A percentile compares a stretch with the other conserved stretches of the same genome.
phyloP scores from a whole-genome alignment of 2,888 invertebrate species.

The Archaeoteleia sp. region DNA sequence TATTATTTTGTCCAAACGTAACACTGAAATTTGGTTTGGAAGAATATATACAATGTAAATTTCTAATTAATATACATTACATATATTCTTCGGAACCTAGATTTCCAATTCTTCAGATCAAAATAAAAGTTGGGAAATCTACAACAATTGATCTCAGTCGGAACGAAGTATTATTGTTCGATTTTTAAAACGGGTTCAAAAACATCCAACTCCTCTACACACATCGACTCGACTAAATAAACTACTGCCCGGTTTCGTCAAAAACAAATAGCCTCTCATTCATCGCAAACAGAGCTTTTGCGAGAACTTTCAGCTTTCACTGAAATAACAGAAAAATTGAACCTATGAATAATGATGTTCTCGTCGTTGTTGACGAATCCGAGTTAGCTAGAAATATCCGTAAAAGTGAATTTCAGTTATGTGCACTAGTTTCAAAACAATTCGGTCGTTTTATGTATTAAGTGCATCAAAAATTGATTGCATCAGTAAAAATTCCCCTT shows the following conservation, averaged over 20 bases:
- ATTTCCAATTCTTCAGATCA: too few species aligned
- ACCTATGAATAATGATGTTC: neutral
- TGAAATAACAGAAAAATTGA: neutral
- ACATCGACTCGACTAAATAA: conserved; percentile 40
- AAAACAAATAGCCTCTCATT: conserved; percentile 19
- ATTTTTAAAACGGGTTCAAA: conserved; percentile 17
- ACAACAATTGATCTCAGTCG: conserved; percentile 17
- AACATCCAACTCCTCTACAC: conserved; percentile 36
- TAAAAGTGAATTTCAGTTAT: conserved; percentile 22
- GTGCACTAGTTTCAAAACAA: conserved; percentile 31
- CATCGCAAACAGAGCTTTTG: conserved; percentile 1
- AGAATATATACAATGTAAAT: too few species aligned
- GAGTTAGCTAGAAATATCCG: conserved; percentile 18
- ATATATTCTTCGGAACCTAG: too few species aligned
- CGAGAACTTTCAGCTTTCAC: conserved; percentile 4
- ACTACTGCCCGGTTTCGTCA: conserved; percentile 41
- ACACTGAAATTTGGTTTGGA: too few species aligned
- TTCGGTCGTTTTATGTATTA: conserved; percentile 13
- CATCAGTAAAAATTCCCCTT: conserved; percentile 42
- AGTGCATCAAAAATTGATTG: conserved; percentile 45
- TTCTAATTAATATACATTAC: too few species aligned
- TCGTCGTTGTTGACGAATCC: conserved; percentile 26
- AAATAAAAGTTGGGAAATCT: too few species aligned
- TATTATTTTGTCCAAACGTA: too few species aligned
- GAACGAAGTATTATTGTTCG: conserved; percentile 19